Evolutionary conservation across 2,888 invertebrate species (phyloP), one percentile per base, ranked within the genome.

Genomic region (Lasiommata megera): DNA sequence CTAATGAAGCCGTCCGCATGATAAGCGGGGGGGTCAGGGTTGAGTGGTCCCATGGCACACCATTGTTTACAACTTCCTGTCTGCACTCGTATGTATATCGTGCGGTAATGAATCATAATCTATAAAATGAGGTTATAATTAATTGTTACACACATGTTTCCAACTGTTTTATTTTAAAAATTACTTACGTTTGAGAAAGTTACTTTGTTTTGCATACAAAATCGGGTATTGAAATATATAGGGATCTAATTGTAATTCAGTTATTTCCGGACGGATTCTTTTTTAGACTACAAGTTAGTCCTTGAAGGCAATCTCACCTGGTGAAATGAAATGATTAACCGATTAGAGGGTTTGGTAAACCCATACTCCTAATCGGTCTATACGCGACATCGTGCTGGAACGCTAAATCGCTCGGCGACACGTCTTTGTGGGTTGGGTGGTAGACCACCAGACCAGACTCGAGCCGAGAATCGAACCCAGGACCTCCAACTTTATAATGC

Each of bases 11-110:
- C 52, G 55, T 61, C 48, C 29, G 38, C 40, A 61, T 51, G 16
- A 41, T 11, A 18, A 48, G 50, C 41, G 62, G 61, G 64, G 64
- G 65, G 62, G 68, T 64, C 67, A 63, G 63, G 67, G 66, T 61
- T 66, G 66, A 64, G 53, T 60, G 63, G 57, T 56, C 55, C 56
- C 62, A 59, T 58, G 56, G 58, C 63, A 63, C 63, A 56, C 64
- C 64, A 67, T 69, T 68, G 66, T 66, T 16, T 55, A 51, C 56
- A 31, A 64, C 64, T 66, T 68, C 69, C 68, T 64, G 69, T 58
- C 29, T 41, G 29, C 40, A 37, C 31, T 52, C 41, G 40, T 41
- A 52, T 41, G 29, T 52, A 58, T 50, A 56, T 23, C 59, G 54
- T 18, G 51, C 29, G 16, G 34, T 47, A 53, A 52, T 60, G 56